Evolutionary conservation across 2,797 vertebrate species (phyloP), one percentile per base, ranked within the genome.

Genomic region (Sus cebifrons): DNA sequence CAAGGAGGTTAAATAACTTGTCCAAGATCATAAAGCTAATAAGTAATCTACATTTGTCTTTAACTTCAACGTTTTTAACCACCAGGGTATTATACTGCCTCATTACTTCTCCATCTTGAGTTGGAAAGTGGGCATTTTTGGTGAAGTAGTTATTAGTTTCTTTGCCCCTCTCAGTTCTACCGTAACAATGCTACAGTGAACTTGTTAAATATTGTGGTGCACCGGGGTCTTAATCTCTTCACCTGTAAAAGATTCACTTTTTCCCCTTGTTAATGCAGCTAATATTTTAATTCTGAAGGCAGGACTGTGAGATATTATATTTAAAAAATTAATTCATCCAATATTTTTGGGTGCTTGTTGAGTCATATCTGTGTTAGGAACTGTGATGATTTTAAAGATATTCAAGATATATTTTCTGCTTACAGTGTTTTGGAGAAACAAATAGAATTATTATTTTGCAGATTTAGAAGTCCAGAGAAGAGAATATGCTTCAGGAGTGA

Each of bases 201-300:
- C 68, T 94, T 93, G 49, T 93, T 75, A 89, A 91, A 90, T 67
- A 14, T 93, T 94, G 23, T 91, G 91, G 82, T 70, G 17, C 84
- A 58, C 88, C 64, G 86, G 77, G 3, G 36, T 89, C 52, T 96
- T 96, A 90, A 92, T 94, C 36, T 92, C 58, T 91, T 94, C 54
- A 93, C 91, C 62, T 93, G 56, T 94, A 91, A 96, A 89, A 89
- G 83, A 84, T 5, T 86, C 75, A 91, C 16, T 89, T 96, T 95
- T n/a, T 1, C 12, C n/a, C 44, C 27, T 93, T 94, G 20, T 89
- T 94, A 95, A 71, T 71, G 29, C 27, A 87, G 40, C 62, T 40
- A 78, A 89, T 91, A 86, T 62, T 96, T 96, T 91, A 95, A 88
- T 95, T 97, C 83, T 86, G 64, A 97, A 96, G 68, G 82, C 70